Conservation (phyloP, 2,113 vertebrate species). For the Nyctibius bracteatus region DNA sequence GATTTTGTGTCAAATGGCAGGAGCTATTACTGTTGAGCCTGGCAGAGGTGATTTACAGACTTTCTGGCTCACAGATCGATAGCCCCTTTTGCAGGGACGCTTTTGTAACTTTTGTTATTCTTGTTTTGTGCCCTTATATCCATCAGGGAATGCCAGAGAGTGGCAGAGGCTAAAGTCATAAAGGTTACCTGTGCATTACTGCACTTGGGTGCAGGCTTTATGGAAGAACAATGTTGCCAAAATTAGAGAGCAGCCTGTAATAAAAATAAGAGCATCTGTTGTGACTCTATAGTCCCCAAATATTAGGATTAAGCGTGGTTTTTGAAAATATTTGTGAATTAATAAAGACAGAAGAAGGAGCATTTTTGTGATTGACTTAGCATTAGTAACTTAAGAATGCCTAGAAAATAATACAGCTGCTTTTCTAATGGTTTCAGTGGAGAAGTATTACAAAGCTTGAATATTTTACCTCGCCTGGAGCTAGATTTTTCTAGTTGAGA, state of each 20-base stretch:
- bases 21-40: neutral
- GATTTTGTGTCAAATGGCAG: neutral
- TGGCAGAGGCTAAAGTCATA: neutral
- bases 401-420: neutral
- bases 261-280: neutral
- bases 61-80: neutral
- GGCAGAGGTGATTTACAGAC: neutral
- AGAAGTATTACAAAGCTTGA: neutral
- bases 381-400: neutral
- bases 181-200: neutral
- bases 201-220: neutral
- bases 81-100: neutral
- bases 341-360: neutral
- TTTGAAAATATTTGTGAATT: neutral
- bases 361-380: neutral
- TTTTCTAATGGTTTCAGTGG: neutral
- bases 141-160: no score
- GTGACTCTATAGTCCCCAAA: neutral
- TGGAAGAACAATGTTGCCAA: neutral
- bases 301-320: neutral
- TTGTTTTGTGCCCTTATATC: neutral
- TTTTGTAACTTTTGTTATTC: neutral
- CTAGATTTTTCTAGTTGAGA: neutral
- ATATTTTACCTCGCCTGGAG: neutral
- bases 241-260: neutral